A percentile compares a stretch with the other conserved stretches of the same genome.
Conservation (phyloP, 2,888 invertebrate species). For the Rhimphoctona megacephalus region DNA sequence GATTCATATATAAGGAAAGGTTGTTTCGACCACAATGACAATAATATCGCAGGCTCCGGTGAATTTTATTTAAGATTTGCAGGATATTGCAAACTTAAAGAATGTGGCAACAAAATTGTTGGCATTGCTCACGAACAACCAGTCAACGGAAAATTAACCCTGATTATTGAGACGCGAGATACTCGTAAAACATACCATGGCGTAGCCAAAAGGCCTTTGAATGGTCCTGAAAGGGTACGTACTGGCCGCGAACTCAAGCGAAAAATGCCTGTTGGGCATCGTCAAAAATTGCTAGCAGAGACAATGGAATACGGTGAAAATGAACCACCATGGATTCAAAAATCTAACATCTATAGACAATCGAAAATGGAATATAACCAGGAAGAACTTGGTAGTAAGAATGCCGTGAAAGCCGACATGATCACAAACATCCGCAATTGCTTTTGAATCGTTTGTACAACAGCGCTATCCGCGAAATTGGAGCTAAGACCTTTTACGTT, state of each 20-base stretch:
- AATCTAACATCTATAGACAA: slow-evolving; percentile 56
- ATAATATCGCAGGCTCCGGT: no score
- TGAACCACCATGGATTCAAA: slow-evolving; percentile 39
- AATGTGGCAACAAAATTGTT: slow-evolving; percentile 55
- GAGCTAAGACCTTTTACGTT: slow-evolving; percentile 44
- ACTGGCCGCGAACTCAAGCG: slow-evolving; percentile 33
- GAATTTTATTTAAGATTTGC: slow-evolving; percentile 46
- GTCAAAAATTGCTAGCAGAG: slow-evolving; percentile 33
- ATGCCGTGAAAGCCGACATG: neutral
- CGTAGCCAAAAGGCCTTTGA: slow-evolving; percentile 54
- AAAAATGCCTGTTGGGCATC: slow-evolving; percentile 38
- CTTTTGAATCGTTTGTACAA: neutral
- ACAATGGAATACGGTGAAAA: slow-evolving; percentile 57
- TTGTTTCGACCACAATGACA: no score
- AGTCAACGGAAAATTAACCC: slow-evolving; percentile 30
- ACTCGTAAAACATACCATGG: slow-evolving; percentile 57
- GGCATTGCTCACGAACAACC: slow-evolving; percentile 48
- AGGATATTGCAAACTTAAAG: slow-evolving; percentile 45
- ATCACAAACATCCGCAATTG: neutral
- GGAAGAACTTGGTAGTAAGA: neutral
- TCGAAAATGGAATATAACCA: neutral
- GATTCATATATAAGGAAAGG: slow-evolving; percentile 38
- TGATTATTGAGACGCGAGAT: slow-evolving; percentile 59
- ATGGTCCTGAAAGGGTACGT: slow-evolving; percentile 52
- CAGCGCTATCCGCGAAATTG: neutral